Evolutionary conservation across 2,113 vertebrate species (phyloP), one percentile per base, ranked within the genome.

Genomic region (Glaucidium brasilianum): DNA sequence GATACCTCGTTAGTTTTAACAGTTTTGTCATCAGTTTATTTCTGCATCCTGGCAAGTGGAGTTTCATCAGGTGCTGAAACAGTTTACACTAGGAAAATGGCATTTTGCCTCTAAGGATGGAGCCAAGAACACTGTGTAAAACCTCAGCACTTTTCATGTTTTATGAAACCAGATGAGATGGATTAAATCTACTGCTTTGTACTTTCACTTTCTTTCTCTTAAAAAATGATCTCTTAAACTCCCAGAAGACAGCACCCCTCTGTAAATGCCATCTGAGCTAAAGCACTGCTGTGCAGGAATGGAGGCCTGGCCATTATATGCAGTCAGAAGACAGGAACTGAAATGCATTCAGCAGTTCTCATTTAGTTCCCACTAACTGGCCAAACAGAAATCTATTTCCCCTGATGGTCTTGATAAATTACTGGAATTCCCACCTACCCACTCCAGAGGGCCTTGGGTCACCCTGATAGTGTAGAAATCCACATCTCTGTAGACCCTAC

Each of bases 31-130:
- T 94, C 86, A 58, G 37, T 66, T 92, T 94, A 87, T 91, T 94
- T 90, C 87, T 95, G 49, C 69, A 69, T 82, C 53, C 45, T 89
- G 84, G 68, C 64, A 87, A 88, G n/a, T 53, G 64, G 49, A 89
- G 25, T 97, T 96, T 94, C 95, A 89, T 91, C 87, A 88, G 77
- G 88, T 95, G 83, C 88, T 89, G 86, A 81, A 89, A 50, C 66
- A 94, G 58, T 95, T 97, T 91, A 53, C 20, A 10, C 69, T 49
- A 92, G 49, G 45, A 91, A 95, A 96, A 82, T 94, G 89, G 77
- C 80, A 82, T 87, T 85, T 94, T 94, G 43, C 80, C 66, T 76
- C 74, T 3, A 1, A 87, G 39, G n/a, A 49, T 0, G 0, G 17
- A 92, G 91, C 88, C 91, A 96, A 94, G 83, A 94, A 49, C 39